Evolutionary conservation across 2,888 invertebrate genomes (phyloP), one percentile per base, ranked within the genome.

Genomic region (Schizotus pectinicornis): DNA sequence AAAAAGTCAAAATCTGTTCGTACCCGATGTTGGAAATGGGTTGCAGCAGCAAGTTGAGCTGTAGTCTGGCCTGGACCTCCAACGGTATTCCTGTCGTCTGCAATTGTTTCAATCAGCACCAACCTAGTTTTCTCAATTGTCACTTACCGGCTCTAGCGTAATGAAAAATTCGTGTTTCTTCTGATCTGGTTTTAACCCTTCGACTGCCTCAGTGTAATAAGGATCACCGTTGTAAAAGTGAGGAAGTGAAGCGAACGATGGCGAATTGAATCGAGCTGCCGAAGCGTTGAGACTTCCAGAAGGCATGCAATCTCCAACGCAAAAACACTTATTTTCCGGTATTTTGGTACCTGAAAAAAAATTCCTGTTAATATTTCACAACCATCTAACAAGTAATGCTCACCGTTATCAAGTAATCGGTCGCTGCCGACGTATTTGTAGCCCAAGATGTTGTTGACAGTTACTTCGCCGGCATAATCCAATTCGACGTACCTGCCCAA

Each of bases 161-260:
- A 95, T 86, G 70, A 86, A 88, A 77, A 94, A 91, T 61, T 88
- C 85, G 73, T 95, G 93, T 31, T 85, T 82, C 0, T 85, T 82
- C 1, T 85, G 83, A 9, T 87, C 82, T 0, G 95, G 92, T 1
- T 79, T 67, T 73, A 95, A 70, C 0, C 95, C 95, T 0, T 82
- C 82, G 0, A 94, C 85, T 41, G 81, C 81, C 8, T 87, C 80
- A 7, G 81, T 64, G 60, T 91, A 88, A 59, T 78, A 81, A 0
- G 87, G 85, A 79, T 93, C 94, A 0, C 86, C 94, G 67, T 88
- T 84, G 72, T 88, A 83, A 78, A 92, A 95, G 80, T 95, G 94
- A 0, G 95, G 95, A 66, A 91, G 85, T 0, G 94, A 91, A 64
- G 92, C 85, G 74, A 91, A 92, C 0, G 90, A 88, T 0, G 95